phyloP scores from a whole-genome alignment of 2,888 invertebrate genomes.

The Stenodera caucasica region DNA sequence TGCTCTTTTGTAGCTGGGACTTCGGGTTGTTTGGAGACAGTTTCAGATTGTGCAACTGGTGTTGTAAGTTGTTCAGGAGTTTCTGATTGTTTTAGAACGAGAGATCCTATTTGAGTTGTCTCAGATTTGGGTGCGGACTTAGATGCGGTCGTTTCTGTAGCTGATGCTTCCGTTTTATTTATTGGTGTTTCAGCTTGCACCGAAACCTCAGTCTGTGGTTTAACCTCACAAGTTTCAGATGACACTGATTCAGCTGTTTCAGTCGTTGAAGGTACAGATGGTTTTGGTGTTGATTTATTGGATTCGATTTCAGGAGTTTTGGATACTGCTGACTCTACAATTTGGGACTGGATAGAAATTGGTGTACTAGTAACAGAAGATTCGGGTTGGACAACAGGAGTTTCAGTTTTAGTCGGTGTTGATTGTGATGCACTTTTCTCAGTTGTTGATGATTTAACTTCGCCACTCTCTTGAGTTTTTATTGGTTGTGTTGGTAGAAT shows the following conservation, averaged over 20 bases:
- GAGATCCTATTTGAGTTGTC: conserved; percentile 8
- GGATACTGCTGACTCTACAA: too few species aligned
- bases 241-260: too few species aligned
- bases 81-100: too few species aligned
- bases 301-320: too few species aligned
- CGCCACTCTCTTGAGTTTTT: conserved; percentile 1
- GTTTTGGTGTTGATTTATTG: background rate
- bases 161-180: conserved; percentile 24
- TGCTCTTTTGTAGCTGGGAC: too few species aligned
- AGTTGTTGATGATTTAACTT: background rate
- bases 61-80: conserved; percentile 18
- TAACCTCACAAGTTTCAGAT: conserved; percentile 24
- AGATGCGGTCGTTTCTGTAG: too few species aligned
- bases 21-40: too few species aligned
- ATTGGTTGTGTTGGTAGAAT: conserved; percentile 3
- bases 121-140: too few species aligned
- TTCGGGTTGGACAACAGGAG: conserved; percentile 11
- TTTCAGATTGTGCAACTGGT: background rate
- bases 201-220: conserved; percentile 20
- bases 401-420: conserved; percentile 4
- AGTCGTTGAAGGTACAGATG: too few species aligned
- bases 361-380: too few species aligned
- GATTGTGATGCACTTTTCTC: background rate
- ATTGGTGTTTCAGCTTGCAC: conserved; percentile 28
- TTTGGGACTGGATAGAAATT: too few species aligned